These are phyloP conservation scores for Nesospiza acunhae DNA, from an alignment of 2,113 vertebrate species.

Conservation along the genomic window DNA sequence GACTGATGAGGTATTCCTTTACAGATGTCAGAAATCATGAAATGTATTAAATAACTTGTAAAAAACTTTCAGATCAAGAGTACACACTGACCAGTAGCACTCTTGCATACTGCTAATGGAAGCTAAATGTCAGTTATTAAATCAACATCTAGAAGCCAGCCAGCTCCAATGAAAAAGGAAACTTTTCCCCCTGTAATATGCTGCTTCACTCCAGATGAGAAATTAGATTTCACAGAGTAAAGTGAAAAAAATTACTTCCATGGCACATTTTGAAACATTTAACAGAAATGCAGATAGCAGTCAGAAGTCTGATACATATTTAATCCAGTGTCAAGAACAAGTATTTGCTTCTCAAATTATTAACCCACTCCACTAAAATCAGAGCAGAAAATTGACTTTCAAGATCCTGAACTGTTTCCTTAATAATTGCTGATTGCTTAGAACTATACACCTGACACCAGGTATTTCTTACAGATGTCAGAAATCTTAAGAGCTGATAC, in stretches of 20 bases:
- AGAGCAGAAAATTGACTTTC: background rate
- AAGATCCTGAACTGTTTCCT: background rate
- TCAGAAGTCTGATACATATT: background rate
- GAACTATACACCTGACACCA: background rate
- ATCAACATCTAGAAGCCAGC: background rate
- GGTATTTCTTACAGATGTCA: background rate
- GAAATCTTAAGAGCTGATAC: background rate
- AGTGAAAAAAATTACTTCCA: background rate
- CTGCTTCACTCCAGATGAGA: background rate
- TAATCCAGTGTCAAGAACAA: background rate
- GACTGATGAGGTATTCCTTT: background rate
- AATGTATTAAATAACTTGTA: background rate
- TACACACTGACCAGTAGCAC: background rate
- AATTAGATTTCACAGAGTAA: background rate
- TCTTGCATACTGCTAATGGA: background rate
- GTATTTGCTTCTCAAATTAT: background rate
- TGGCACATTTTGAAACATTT: background rate
- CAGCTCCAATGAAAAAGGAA: background rate
- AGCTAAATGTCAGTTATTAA: background rate
- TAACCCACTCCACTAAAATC: background rate
- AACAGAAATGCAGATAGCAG: background rate
- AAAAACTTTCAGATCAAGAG: background rate
- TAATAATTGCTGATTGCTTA: background rate
- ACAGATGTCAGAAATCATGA: background rate
- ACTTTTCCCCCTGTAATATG: fast-evolving